Evolutionary conservation across 1,140 invertebrate species (phyloP).

Genomic region (Brachionus asplanchnoidis): DNA sequence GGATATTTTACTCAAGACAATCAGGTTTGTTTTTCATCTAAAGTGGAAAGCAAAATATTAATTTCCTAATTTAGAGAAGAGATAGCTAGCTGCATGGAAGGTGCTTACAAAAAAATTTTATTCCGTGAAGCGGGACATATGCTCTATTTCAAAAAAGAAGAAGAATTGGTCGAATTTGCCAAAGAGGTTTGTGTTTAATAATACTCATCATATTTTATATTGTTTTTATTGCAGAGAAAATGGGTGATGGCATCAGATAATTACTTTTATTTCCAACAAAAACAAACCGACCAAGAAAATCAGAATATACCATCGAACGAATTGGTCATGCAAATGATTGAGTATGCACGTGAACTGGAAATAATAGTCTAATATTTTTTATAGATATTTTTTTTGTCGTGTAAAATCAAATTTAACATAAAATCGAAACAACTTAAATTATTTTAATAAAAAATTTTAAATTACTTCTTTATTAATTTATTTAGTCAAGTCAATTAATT

Average conservation of each 20-base stretch:
- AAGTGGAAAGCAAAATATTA: neutral
- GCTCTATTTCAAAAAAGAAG: slow-evolving; percentile 71
- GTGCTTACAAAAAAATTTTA: slow-evolving; percentile 85
- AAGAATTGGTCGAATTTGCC: slow-evolving; percentile 42
- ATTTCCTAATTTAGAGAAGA: slow-evolving; percentile 64
- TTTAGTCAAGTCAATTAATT: neutral
- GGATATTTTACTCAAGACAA: slow-evolving; percentile 88
- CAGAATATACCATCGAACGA: slow-evolving; percentile 71
- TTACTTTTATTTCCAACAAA: slow-evolving; percentile 71
- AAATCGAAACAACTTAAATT: neutral
- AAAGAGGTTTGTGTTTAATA: slow-evolving; percentile 43
- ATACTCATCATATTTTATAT: slow-evolving; percentile 43
- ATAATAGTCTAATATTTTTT: slow-evolving; percentile 80
- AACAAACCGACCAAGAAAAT: slow-evolving; percentile 63
- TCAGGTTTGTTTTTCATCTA: slow-evolving; percentile 61
- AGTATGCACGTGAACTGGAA: slow-evolving; percentile 95
- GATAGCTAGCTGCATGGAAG: slow-evolving; percentile 91
- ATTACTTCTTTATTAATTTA: neutral
- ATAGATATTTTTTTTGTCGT: neutral
- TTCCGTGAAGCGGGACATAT: slow-evolving; percentile 79
- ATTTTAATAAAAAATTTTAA: neutral
- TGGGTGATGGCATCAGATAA: slow-evolving; percentile 76
- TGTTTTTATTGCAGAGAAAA: slow-evolving; percentile 58
- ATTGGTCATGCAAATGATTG: slow-evolving; percentile 84
- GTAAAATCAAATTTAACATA: neutral